phyloP scores from a whole-genome alignment of 2,797 vertebrate genomes.

The Microctenopoma stevenorrisi region DNA sequence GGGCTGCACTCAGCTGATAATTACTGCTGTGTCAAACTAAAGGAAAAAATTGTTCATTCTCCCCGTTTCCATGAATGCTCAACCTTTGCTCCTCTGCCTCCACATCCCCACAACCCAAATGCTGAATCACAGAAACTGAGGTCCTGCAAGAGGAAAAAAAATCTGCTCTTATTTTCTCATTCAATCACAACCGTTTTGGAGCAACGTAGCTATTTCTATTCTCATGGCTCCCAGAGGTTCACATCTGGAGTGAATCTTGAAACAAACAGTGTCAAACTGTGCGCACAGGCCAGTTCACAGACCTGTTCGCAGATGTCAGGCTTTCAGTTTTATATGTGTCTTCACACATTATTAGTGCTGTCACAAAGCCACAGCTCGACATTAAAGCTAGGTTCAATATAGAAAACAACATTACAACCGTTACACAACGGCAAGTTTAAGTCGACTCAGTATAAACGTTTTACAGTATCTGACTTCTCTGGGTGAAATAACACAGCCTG shows the following conservation, averaged over 20 bases:
- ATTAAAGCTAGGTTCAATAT: neutral
- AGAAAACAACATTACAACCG: neutral
- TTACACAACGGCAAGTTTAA: neutral
- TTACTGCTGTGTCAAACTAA: conserved; percentile 60
- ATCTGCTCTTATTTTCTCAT: conserved; percentile 70
- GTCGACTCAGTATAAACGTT: neutral
- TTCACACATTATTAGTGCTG: conserved; percentile 20
- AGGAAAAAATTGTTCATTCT: conserved; percentile 34
- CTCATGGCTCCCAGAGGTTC: conserved; percentile 42
- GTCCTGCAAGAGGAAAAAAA: conserved; percentile 52
- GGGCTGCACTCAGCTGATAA: conserved; percentile 61
- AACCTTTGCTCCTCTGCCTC: conserved; percentile 32
- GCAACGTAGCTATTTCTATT: conserved; percentile 59
- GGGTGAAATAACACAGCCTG: neutral
- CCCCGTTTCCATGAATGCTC: conserved; percentile 25
- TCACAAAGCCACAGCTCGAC: neutral
- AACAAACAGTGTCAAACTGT: conserved; percentile 52
- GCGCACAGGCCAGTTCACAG: conserved; percentile 19
- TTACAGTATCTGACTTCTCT: neutral
- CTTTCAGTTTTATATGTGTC: conserved; percentile 23
- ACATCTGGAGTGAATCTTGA: conserved; percentile 74
- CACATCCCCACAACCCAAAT: conserved; percentile 13
- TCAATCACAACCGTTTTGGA: conserved; percentile 34
- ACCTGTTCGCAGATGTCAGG: conserved; percentile 42
- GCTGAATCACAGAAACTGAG: conserved; percentile 40